phyloP scores from a whole-genome alignment of 2,797 vertebrate species.

The Staurois parvus region DNA sequence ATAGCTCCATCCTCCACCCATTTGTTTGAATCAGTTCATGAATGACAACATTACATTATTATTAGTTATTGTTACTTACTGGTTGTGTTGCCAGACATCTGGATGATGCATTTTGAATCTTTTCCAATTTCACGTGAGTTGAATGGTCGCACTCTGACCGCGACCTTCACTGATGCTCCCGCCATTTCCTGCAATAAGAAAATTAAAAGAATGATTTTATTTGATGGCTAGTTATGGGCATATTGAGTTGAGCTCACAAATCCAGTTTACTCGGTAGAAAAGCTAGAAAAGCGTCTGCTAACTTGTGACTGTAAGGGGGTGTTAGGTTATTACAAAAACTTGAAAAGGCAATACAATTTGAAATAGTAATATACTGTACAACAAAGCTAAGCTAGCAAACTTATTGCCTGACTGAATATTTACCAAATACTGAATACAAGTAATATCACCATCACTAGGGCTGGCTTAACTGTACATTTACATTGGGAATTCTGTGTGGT shows the following conservation, averaged over 20 bases:
- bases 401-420: too few species aligned
- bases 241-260: background rate
- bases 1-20: too few species aligned
- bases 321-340: too few species aligned
- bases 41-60: background rate
- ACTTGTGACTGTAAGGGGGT: background rate
- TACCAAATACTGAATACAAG: too few species aligned
- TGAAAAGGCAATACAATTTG: too few species aligned
- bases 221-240: background rate
- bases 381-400: too few species aligned
- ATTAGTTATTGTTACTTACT: constrained; percentile 82
- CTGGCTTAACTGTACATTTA: too few species aligned
- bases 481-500: too few species aligned
- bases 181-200: constrained; percentile 79
- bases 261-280: background rate
- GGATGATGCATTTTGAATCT: constrained; percentile 97
- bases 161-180: constrained; percentile 98
- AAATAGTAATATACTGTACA: too few species aligned
- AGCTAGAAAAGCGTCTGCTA: background rate
- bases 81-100: constrained; percentile 97
- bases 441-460: too few species aligned
- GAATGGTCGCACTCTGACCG: constrained; percentile 97
- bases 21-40: too few species aligned
- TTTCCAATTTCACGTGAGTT: constrained; percentile 93
- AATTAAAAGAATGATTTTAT: background rate